Percentiles rank a stretch among this genome's conserved stretches.
These are phyloP conservation scores for Creontiades dilutus DNA, from an alignment of 2,888 invertebrate genomes.

Conservation along the genomic window DNA sequence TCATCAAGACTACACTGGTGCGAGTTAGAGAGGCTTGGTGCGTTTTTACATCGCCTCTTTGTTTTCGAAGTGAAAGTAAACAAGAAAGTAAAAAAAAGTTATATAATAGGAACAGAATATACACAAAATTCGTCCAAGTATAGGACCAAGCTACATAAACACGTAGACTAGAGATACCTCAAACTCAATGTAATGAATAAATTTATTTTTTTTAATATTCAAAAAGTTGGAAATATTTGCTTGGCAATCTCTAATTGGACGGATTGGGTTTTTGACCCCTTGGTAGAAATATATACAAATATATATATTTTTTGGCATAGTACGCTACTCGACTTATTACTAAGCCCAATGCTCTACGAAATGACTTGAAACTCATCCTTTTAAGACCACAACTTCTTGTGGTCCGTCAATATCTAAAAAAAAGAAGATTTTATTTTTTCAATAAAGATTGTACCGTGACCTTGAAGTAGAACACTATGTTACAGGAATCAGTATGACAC, in stretches of 20 bases:
- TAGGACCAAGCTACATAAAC: conserved; percentile 50
- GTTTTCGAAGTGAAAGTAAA: conserved; percentile 51
- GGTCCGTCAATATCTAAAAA: conserved; percentile 30
- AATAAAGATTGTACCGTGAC: background rate
- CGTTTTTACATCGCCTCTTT: conserved; percentile 73
- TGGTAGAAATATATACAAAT: conserved; percentile 61
- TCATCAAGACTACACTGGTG: conserved; percentile 56
- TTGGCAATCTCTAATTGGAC: conserved; percentile 68
- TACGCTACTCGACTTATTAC: conserved; percentile 48
- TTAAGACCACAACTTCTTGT: conserved; percentile 45
- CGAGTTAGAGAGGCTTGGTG: conserved; percentile 73
- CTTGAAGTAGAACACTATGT: conserved; percentile 7
- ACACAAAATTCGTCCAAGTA: conserved; percentile 53
- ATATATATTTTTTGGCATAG: conserved; percentile 61
- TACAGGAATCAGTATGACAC: background rate
- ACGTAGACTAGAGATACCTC: conserved; percentile 63
- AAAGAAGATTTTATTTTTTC: background rate
- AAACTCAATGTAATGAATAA: conserved; percentile 19
- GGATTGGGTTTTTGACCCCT: conserved; percentile 51
- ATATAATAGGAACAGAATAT: conserved; percentile 68
- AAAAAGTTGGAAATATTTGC: conserved; percentile 51
- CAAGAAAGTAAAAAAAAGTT: conserved; percentile 48
- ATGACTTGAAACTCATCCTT: conserved; percentile 71
- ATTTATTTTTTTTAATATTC: background rate
- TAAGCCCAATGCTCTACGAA: conserved; percentile 59